These are phyloP conservation scores for Nycteola revayana DNA, from an alignment of 2,888 invertebrate species.

Conservation along the genomic window DNA sequence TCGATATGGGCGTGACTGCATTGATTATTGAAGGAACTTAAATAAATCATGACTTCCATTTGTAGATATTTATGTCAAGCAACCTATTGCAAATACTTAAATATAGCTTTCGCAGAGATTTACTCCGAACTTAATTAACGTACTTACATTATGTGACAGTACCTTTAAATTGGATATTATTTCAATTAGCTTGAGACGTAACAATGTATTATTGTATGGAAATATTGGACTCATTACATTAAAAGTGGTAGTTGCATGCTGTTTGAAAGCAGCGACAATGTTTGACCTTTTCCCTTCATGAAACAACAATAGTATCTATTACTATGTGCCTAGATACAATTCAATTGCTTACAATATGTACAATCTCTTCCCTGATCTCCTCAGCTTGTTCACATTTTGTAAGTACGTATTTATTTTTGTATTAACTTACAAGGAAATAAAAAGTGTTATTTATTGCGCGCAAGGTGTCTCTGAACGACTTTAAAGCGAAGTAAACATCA, in stretches of 20 bases:
- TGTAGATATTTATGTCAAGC: constrained; percentile 12
- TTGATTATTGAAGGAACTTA: too few species aligned
- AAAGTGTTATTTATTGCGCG: constrained; percentile 9
- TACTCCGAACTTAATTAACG: constrained; percentile 27
- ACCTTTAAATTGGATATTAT: constrained; percentile 48
- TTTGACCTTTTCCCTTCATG: constrained; percentile 57
- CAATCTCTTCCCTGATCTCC: constrained; percentile 22
- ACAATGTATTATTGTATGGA: constrained; percentile 77
- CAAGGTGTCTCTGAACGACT: constrained; percentile 5
- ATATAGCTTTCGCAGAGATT: constrained; percentile 18
- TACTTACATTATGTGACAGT: constrained; percentile 35
- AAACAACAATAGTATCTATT: constrained; percentile 34
- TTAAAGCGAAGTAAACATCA: too few species aligned
- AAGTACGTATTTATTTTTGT: too few species aligned
- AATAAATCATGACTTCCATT: constrained; percentile 14
- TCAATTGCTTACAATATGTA: constrained; percentile 21
- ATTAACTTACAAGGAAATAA: constrained; percentile 10
- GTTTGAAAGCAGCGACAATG: constrained; percentile 49
- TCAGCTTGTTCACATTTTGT: constrained; percentile 1
- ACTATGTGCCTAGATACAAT: constrained; percentile 27
- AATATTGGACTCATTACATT: constrained; percentile 69
- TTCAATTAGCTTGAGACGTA: constrained; percentile 65
- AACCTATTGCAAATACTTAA: constrained; percentile 12
- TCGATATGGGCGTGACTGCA: background rate
- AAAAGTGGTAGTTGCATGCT: constrained; percentile 46